Evolutionary conservation across 2,113 vertebrate species (phyloP).

Genomic region (Aspiorhynchus laticeps): DNA sequence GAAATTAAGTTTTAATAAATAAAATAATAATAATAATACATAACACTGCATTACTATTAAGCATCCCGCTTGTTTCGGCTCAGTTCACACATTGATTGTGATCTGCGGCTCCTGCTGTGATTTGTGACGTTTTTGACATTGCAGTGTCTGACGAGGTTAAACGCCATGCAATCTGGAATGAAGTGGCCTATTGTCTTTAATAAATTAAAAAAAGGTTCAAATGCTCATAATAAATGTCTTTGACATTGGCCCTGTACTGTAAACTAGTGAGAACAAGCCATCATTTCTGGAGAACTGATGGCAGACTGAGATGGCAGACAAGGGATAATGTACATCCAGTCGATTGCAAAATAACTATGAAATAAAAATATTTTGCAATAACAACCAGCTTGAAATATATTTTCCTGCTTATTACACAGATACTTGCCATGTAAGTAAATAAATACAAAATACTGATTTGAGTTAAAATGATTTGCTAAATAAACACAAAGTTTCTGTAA

Average conservation of each 20-base stretch:
- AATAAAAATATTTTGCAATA: too few species aligned
- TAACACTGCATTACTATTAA: background rate
- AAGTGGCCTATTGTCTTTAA: background rate
- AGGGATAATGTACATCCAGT: too few species aligned
- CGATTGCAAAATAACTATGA: too few species aligned
- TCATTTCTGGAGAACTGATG: too few species aligned
- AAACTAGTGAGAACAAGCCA: background rate
- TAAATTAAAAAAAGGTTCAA: background rate
- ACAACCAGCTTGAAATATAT: too few species aligned
- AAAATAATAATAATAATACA: background rate
- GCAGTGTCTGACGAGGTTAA: background rate
- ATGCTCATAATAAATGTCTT: background rate
- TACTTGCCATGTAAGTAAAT: too few species aligned
- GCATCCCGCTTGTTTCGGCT: too few species aligned
- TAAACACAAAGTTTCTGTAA: too few species aligned
- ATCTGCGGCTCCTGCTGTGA: background rate
- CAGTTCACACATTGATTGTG: background rate
- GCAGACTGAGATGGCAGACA: too few species aligned
- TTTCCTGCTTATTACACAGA: too few species aligned
- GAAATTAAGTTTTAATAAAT: background rate
- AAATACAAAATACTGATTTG: too few species aligned
- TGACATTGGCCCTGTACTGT: background rate
- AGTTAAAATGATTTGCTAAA: too few species aligned
- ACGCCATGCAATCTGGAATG: background rate
- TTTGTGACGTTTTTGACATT: constrained; percentile 13